Base-by-base conservation (phyloP, 2,888 invertebrate genomes). In the Drosophila prostipennis region DNA sequence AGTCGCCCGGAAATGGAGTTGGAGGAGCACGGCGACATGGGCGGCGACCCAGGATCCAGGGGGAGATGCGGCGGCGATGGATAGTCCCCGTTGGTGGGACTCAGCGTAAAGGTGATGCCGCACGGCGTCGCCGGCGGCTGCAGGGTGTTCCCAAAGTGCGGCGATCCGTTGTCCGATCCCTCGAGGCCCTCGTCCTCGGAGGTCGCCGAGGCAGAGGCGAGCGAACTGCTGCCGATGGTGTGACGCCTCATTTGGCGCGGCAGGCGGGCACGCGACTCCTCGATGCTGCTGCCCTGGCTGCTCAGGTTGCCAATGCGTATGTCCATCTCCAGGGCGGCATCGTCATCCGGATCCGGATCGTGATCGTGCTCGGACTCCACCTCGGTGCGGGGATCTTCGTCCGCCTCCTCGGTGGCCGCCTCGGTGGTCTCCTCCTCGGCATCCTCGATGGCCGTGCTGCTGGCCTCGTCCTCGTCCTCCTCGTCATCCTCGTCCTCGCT, bases 71-170 rank as follows among this genome's bases (percentile, higher is more conserved):
- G 92, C 86, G 74, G 92, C 60, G 87, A 90, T 29, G 29, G 93
- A 67, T 78, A 87, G 29, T 94, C 91, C 26, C 92, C 91, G 64
- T 91, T 92, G 53, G 93, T 93, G 0, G 95, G 95, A 52, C 94
- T 94, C 32, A 94, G 90, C 0, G 95, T 95, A 49, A 96, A 94
- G 13, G 94, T 93, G 63, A 95, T 94, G 72, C 93, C 93, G 43
- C 93, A 94, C 64, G 94, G 94, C 6, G 93, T 93, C 32, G 92
- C 81, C 14, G 90, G 91, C 10, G 91, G 91, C 56, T 93, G 92
- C 77, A 94, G 92, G 16, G 89, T 89, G 63, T 92, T 92, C n/a
- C 92, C 92, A 59, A 87, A 92, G 58, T 90, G 90, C 13, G 89
- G 88, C 19, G 87, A 90, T n/a, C 93, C 93, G 26, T 93, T 93